Evolutionary conservation across 2,797 vertebrate species (phyloP).

Genomic region (Gila robusta): DNA sequence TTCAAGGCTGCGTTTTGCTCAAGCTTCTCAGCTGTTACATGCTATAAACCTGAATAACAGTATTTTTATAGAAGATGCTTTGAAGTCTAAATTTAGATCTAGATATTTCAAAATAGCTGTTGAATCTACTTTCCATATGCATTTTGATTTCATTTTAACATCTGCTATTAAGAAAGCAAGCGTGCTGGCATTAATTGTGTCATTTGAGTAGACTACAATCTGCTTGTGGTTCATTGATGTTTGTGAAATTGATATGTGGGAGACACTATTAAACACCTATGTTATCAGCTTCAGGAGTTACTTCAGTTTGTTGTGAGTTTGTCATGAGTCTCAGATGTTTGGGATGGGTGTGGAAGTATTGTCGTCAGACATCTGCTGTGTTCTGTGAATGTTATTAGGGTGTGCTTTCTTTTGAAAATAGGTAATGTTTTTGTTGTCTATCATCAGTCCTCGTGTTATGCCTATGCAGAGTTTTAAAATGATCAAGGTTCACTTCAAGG

Average conservation of each 20-base stretch:
- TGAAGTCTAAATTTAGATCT: background rate
- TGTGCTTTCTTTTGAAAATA: constrained; percentile 10
- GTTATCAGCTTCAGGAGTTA: background rate
- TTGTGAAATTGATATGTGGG: constrained; percentile 36
- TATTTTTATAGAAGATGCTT: background rate
- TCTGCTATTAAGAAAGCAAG: background rate
- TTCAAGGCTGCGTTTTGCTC: constrained; percentile 43
- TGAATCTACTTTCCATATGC: background rate
- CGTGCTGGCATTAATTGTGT: background rate
- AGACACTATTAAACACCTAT: constrained; percentile 17
- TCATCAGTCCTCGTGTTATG: background rate
- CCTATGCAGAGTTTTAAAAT: background rate
- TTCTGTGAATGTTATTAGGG: background rate
- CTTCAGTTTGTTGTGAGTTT: background rate
- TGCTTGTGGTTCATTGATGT: constrained; percentile 39
- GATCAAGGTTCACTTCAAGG: background rate
- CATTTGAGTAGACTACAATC: constrained; percentile 14
- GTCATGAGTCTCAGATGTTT: constrained; percentile 11
- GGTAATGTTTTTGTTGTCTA: constrained; percentile 3
- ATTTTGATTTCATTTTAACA: background rate
- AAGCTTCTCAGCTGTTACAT: constrained; percentile 16
- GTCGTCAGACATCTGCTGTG: background rate
- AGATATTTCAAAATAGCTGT: background rate
- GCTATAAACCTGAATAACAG: background rate
- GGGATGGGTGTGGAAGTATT: constrained; percentile 30